These are phyloP conservation scores for Gadus macrocephalus DNA, from an alignment of 2,113 vertebrate genomes.

Conservation along the genomic window DNA sequence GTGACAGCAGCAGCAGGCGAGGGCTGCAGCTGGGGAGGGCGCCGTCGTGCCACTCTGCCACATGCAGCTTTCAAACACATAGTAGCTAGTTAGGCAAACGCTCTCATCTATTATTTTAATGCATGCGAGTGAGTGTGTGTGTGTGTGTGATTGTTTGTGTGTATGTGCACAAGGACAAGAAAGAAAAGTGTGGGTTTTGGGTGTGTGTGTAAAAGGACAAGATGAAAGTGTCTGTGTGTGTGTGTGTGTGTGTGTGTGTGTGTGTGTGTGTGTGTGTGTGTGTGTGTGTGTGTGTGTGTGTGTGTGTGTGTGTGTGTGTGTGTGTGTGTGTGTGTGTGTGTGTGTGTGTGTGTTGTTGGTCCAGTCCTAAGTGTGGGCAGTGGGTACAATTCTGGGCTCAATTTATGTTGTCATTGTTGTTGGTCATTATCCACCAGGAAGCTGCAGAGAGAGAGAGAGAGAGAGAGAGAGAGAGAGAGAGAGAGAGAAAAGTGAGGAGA, in stretches of 20 bases:
- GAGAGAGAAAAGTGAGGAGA: not conserved
- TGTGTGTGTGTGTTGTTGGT: conserved; percentile 1
- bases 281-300: conserved; percentile 3
- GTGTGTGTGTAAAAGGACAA: not conserved
- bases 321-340: conserved; percentile 10
- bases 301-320: conserved; percentile 12
- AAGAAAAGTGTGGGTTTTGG: not conserved
- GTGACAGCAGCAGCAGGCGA: not conserved
- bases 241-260: not conserved
- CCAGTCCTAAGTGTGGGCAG: conserved; percentile 44
- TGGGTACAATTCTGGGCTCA: conserved; percentile 40
- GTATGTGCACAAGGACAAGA: not conserved
- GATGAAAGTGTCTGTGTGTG: not conserved
- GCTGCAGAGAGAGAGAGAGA: conserved; percentile 61
- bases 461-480: conserved; percentile 5
- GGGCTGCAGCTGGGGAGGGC: not conserved
- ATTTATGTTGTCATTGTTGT: conserved; percentile 69
- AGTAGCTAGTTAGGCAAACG: not conserved
- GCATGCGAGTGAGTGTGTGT: conserved; percentile 2
- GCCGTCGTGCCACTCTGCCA: no score
- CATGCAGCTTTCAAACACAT: no score
- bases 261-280: conserved; percentile 14
- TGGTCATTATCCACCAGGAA: conserved; percentile 96
- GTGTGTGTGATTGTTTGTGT: conserved; percentile 1
- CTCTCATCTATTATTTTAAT: not conserved